Percentiles rank a stretch among this genome's conserved stretches.
Evolutionary conservation across 1,140 invertebrate species (phyloP).

Genomic region (Brachionus paranguensis): DNA sequence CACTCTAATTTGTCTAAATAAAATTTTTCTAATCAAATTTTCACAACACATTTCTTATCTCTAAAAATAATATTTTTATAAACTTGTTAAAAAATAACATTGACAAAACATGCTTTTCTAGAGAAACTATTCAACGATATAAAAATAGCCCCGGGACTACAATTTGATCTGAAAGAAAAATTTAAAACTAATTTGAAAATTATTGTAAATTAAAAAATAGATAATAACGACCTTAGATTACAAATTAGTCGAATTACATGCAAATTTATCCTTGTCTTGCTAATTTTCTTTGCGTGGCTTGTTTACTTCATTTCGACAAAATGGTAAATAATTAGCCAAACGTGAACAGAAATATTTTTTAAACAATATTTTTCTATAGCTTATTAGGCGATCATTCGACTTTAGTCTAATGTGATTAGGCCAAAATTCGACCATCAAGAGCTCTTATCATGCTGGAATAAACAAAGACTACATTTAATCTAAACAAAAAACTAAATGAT

Average conservation of each 20-base stretch:
- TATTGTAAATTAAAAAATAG: background rate
- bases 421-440: background rate
- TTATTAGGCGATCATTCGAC: background rate
- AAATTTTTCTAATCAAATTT: constrained; percentile 5
- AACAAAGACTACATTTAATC: background rate
- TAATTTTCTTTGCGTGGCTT: background rate
- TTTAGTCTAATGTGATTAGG: background rate
- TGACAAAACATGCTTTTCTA: constrained; percentile 1
- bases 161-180: background rate
- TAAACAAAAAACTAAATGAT: background rate
- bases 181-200: constrained; percentile 14
- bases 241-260: constrained; percentile 12
- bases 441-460: background rate
- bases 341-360: background rate
- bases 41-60: constrained; percentile 31
- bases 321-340: background rate
- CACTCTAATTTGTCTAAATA: background rate
- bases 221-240: constrained; percentile 1
- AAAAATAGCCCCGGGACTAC: background rate
- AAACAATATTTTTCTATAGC: background rate
- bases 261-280: background rate
- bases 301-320: background rate
- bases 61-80: constrained; percentile 31
- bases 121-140: constrained; percentile 26
- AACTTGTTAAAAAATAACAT: constrained; percentile 27